phyloP scores from a whole-genome alignment of 2,888 invertebrate genomes.

The Branchellion lobata region DNA sequence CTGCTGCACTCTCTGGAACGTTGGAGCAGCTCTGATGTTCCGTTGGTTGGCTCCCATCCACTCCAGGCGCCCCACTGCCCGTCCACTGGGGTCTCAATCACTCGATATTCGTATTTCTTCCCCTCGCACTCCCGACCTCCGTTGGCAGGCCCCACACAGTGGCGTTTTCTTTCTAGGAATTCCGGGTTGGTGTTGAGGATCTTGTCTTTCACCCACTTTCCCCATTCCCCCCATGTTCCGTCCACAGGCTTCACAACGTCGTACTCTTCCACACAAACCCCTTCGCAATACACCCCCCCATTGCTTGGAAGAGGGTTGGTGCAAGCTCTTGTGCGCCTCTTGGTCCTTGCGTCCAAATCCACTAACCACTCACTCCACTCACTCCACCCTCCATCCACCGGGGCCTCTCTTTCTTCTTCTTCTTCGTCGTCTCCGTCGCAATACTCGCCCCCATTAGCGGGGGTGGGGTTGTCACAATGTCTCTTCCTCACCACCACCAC shows the following conservation, averaged over 20 bases:
- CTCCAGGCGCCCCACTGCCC: constrained; percentile 33
- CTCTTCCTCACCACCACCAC: constrained; percentile 3
- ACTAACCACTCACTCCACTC: constrained; percentile 42
- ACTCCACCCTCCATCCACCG: neutral
- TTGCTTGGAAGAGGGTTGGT: constrained; percentile 57
- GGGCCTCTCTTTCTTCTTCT: neutral
- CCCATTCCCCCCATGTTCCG: constrained; percentile 38
- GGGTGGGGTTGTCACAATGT: constrained; percentile 29
- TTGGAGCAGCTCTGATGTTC: neutral
- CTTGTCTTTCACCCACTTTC: neutral
- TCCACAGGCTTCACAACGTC: neutral
- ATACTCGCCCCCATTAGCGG: constrained; percentile 19
- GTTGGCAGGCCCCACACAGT: neutral
- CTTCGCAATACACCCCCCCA: constrained; percentile 58
- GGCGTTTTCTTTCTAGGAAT: neutral
- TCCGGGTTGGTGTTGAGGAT: neutral
- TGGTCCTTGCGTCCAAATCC: constrained; percentile 53
- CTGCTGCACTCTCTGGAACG: neutral
- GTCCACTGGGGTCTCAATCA: neutral
- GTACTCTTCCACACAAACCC: constrained; percentile 52
- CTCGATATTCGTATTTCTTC: neutral
- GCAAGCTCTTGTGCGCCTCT: constrained; percentile 57
- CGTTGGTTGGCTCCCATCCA: neutral
- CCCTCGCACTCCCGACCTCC: constrained; percentile 26
- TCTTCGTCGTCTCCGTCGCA: constrained; percentile 36